Evolutionary conservation across 2,113 vertebrate species (phyloP), one percentile per base, ranked within the genome.

Genomic region (Pimephales promelas): DNA sequence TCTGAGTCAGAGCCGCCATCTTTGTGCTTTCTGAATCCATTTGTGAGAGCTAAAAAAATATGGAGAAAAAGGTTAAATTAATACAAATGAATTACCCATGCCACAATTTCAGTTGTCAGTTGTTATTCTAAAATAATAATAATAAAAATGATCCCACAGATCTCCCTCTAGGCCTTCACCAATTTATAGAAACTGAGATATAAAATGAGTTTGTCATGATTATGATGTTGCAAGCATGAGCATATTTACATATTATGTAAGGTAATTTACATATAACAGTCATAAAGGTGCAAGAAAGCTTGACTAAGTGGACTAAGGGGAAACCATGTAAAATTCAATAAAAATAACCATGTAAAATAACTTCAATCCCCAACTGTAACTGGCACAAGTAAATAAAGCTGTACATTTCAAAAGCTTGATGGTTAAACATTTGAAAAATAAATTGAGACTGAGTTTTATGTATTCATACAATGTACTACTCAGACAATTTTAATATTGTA

Each of bases 1-100:
- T 97, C 97, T 0, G 96, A 95, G 88, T 98, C 96, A 4, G 95
- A 97, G 79, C 94, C 90, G 0, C 92, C 92, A 74, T 96, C 96
- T 10, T 88, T 66, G 36, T 95, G 95, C 82, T 94, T 96, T 10
- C 84, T 88, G 87, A 97, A 97, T 88, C 97, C 96, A 1, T 98
- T 99, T 52, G 95, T 96, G 82, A 98, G 94, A 31, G 94, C 96
- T 98, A 93, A 89, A 92, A 85, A 81, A 83, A 22, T 43, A 54
- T 2, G 20, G 13, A 79, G 18, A 66, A 20, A 79, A 68, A 20
- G 14, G 28, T 66, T 34, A 10, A 18, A 66, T 34, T 34, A 34
- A 4, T 66, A 36, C 20, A 36, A 66, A 66, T 2, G 4, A 36
- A 22, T 10, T 36, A 36, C 20, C 31, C 31, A 68, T 22, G 31